Evolutionary conservation across 2,113 vertebrate genomes (phyloP), one percentile per base, ranked within the genome.

Genomic region (Hyperopisus bebe): DNA sequence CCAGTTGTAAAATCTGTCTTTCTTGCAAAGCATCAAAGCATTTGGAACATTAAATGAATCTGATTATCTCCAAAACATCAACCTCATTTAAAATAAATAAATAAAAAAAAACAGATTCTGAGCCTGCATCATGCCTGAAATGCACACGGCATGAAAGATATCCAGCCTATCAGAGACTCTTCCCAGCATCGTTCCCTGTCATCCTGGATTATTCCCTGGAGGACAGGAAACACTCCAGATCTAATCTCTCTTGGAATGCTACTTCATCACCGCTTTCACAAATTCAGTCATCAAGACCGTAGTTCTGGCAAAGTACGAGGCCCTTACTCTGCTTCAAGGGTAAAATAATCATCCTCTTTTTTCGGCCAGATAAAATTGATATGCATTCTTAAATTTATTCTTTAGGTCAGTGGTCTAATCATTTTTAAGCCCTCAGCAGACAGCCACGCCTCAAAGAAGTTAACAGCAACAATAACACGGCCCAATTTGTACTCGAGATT

Each of bases 231-330:
- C 92, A 94, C 94, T 95, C 88, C 94, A 90, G 89, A 92, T 19
- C 91, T 96, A 95, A 96, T 95, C 95, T 95, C 94, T 91, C 92
- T 84, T 62, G 94, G 94, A 95, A 95, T 95, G 94, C 94, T 92
- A 53, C 88, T 86, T 62, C 77, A 94, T 15, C 77, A 58, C 8
- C 55, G 13, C 93, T 93, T 44, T 46, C 35, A 42, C 35, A 35
- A 11, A 50, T 50, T 46, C 24, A 66, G 92, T 92, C 89, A 92
- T 92, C 92, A 94, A 92, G 92, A 92, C 93, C 89, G 89, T 58
- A 74, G 91, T 91, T 89, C 83, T 89, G 90, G 87, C 89, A 94
- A 80, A 92, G 88, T 89, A 92, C 84, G 88, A 91, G 90, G 91
- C 35, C 51, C 70, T 91, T 92, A 92, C 85, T 90, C 91, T 31